Conservation (phyloP, 2,113 vertebrate genomes). For the Mandrillus leucophaeus region DNA sequence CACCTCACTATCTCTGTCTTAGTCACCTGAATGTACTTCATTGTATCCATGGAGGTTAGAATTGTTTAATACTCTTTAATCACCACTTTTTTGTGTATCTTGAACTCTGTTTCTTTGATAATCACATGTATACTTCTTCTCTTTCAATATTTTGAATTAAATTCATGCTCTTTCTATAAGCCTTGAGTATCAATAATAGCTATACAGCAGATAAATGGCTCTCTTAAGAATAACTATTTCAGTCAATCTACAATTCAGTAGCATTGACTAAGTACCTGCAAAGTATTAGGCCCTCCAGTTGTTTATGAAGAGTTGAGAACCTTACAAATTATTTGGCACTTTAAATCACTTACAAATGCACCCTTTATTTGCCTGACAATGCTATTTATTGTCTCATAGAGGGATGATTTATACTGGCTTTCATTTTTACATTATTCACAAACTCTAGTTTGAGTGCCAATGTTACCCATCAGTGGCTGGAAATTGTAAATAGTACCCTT, state of each 20-base stretch:
- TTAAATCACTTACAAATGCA: background rate
- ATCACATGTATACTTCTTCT: background rate
- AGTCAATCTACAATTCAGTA: background rate
- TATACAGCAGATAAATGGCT: background rate
- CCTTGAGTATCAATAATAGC: background rate
- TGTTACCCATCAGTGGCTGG: background rate
- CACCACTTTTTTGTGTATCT: background rate
- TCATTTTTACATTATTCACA: conserved; percentile 29
- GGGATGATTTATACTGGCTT: conserved; percentile 29
- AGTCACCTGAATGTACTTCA: background rate
- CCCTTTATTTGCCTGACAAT: conserved; percentile 47
- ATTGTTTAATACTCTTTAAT: background rate
- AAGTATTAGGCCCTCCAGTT: background rate
- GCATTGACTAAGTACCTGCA: background rate
- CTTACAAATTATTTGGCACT: conserved; percentile 21
- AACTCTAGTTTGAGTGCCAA: background rate
- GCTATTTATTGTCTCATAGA: conserved; percentile 45
- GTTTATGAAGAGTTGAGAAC: conserved; percentile 9
- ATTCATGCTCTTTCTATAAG: background rate
- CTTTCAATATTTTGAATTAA: background rate
- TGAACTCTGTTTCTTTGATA: background rate
- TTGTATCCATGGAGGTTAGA: background rate
- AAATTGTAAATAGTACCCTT: conserved; percentile 37
- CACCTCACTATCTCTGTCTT: background rate
- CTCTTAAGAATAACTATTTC: background rate